These are phyloP conservation scores for Calephelis perditalis DNA, from an alignment of 2,888 invertebrate genomes.

Conservation along the genomic window DNA sequence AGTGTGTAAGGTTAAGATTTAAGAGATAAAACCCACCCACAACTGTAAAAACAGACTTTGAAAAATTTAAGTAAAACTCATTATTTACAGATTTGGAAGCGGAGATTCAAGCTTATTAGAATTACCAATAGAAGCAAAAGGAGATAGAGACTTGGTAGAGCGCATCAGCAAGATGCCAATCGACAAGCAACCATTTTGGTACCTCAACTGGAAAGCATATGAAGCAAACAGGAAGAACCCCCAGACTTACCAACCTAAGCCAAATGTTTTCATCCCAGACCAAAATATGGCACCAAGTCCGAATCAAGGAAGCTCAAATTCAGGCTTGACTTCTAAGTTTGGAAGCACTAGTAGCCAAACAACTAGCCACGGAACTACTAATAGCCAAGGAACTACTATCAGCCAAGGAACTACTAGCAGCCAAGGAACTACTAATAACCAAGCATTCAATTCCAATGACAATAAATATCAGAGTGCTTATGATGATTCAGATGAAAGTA, in stretches of 20 bases:
- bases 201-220: conserved; percentile 82
- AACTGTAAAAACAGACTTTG: no score
- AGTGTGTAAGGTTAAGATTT: no score
- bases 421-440: no score
- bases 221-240: conserved; percentile 75
- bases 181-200: conserved; percentile 86
- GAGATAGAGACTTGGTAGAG: conserved; percentile 79
- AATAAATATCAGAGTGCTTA: neutral
- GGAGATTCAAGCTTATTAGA: conserved; percentile 31
- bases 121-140: conserved; percentile 82
- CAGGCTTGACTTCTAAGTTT: conserved; percentile 22
- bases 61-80: no score
- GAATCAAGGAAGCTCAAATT: conserved; percentile 2
- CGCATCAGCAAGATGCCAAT: conserved; percentile 81
- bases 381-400: no score
- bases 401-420: no score
- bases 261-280: conserved; percentile 40
- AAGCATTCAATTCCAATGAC: neutral
- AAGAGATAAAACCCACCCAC: no score
- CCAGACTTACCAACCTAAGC: conserved; percentile 53
- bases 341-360: conserved; percentile 14
- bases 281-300: neutral
- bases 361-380: no score
- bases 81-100: conserved; percentile 48
- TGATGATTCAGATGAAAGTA: neutral